Conservation (phyloP, 2,888 invertebrate genomes). For the Cosmopolites sordidus region DNA sequence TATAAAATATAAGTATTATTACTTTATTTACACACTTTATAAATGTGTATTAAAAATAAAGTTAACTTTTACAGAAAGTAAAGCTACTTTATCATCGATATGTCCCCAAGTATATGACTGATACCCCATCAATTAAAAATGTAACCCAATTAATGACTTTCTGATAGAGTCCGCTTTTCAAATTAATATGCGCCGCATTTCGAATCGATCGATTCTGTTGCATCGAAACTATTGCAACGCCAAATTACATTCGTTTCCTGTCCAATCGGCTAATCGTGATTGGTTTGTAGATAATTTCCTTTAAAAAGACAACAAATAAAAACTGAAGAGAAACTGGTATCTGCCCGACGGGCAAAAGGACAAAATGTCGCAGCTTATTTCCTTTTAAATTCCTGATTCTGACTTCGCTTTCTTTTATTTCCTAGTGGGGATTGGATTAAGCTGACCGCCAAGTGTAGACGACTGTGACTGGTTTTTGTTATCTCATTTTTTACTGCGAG, state of each 20-base stretch:
- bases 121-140: too few relatives aligned
- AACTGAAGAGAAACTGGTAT: neutral
- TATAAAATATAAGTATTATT: too few relatives aligned
- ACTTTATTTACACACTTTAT: too few relatives aligned
- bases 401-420: neutral
- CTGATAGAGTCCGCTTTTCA: neutral
- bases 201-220: conserved; percentile 6
- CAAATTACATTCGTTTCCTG: conserved; percentile 22
- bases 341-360: neutral
- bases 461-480: too few relatives aligned
- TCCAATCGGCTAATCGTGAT: conserved; percentile 21
- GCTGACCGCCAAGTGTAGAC: neutral
- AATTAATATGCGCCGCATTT: neutral
- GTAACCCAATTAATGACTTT: neutral
- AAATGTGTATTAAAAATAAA: too few relatives aligned
- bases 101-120: too few relatives aligned
- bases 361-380: conserved; percentile 8
- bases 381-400: neutral
- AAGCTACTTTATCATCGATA: too few relatives aligned
- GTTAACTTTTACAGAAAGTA: too few relatives aligned
- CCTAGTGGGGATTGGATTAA: neutral
- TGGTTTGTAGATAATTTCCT: conserved; percentile 23
- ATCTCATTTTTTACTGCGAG: too few relatives aligned
- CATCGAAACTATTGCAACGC: conserved; percentile 11
- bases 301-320: conserved; percentile 1